Evolutionary conservation across 2,113 vertebrate genomes (phyloP), one percentile per base, ranked within the genome.

Genomic region (Dermatemys mawii): DNA sequence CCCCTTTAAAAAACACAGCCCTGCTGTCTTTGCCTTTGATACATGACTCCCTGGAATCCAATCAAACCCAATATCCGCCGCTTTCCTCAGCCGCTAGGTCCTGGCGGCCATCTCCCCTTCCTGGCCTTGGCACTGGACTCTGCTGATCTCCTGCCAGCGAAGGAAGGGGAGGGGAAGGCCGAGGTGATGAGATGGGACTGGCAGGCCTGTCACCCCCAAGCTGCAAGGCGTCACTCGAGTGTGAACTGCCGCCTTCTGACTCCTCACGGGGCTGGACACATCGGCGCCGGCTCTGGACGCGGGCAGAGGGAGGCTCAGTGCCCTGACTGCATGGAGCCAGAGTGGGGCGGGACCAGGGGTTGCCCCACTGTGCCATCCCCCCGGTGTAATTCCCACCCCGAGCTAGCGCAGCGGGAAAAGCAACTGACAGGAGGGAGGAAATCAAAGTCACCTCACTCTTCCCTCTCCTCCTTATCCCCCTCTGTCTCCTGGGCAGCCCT

Each of bases 11-110:
- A 29, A 26, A 12, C 27, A 11, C 27, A 26, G 11, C 16, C 5
- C 11, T 11, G 5, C 70, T 73, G 11, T 14, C 70, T 75, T 75
- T 38, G 44, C 57, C 38, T 22, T 44, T 75, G 70, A 26, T 6
- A 24, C 41, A 44, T 11, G 48, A 53, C 51, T 82, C 63, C 22
- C 38, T 48, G 32, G 86, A 35, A 6, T 17, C 73, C 70, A 73
- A 35, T n/a, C 79, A 54, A 80, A 48, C 50, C 3, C 57, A 35
- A 27, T 78, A 51, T 79, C 78, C 27, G 2, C 41, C 0, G 0
- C 5, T 14, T 57, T 70, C 22, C 11, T 78, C 29, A 19, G 41
- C 67, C 67, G 48, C 22, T 55, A 12, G 46, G 5, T 35, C n/a
- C 53, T 82, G 53, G 55, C 14, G 0, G 2, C 78, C 63, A 21